Base-by-base conservation (phyloP, 2,888 invertebrate species). In the Marronus borbonicus region DNA sequence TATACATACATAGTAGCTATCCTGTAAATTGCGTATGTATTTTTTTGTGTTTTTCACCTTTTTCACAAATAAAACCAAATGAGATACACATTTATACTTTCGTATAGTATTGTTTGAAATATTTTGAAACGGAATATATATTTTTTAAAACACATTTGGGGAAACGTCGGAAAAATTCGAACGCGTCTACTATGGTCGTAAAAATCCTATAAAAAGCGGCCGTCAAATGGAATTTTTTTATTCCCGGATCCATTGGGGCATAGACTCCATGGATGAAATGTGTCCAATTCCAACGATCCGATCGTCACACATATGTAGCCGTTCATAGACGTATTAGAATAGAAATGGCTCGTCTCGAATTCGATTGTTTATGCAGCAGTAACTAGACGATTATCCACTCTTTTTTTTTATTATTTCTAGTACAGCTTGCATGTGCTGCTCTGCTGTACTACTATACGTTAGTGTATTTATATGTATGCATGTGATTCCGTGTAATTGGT, bases 191-290 rank as follows among this genome's bases (percentile, higher is more conserved):
- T 75, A 60, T 20, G 39, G 44, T 75, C 75, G 62, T 75, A 75
- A 75, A 75, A 75, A 62, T 75, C 62, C 52, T 36, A 75, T 75
- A 75, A 75, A 75, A 75, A 75, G 49, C 39, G 36, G 17, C 20
- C 62, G 60, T 62, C 60, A 75, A 20, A 20, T 62, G 44, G 75
- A 64, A 74, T 74, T 75, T 75, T 75, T 28, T 62, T 62, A 8
- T 31, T 14, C 28, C 12, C 14, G 8, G 12, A 12, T 62, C 28
- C 62, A 31, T 14, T 10, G 24, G 31, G 24, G 24, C 12, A 62
- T 12, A 31, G 28, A 5, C 24, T 62, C 28, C 31, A 31, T 28
- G 14, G 12, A 31, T 14, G 62, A n/a, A 10, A 31, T 14, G 28
- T 24, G 8, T 28, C 17, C 62, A 62, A 5, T 14, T 24, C 60